phyloP scores from a whole-genome alignment of 1,140 invertebrate species.

The Drosophila eugracilis region DNA sequence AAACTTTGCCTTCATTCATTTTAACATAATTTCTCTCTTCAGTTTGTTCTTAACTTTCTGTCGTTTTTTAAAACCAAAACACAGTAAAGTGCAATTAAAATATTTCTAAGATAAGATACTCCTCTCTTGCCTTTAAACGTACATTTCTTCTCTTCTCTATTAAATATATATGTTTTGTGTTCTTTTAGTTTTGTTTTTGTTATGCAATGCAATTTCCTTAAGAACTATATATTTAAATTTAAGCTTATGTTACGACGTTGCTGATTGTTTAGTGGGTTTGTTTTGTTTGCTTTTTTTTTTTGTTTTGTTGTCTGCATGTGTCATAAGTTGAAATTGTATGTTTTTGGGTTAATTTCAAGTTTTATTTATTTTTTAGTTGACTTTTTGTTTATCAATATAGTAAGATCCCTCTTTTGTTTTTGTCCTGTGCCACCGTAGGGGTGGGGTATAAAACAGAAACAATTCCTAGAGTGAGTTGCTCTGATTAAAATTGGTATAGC shows the following conservation, averaged over 20 bases:
- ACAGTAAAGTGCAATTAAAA: constrained; percentile 77
- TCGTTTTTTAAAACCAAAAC: constrained; percentile 81
- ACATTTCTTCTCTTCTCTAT: constrained; percentile 25
- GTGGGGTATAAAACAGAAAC: constrained; percentile 5
- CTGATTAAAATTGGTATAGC: constrained; percentile 61
- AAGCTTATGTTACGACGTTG: constrained; percentile 79
- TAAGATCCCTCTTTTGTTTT: constrained; percentile 18
- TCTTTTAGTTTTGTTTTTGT: constrained; percentile 25
- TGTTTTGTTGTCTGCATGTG: constrained; percentile 42
- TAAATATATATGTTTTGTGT: constrained; percentile 28
- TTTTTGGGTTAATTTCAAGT: constrained; percentile 35
- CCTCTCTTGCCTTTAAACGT: constrained; percentile 7
- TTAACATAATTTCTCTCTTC: constrained; percentile 45
- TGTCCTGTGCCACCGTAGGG: not conserved
- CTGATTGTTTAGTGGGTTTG: constrained; percentile 79
- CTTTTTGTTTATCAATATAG: constrained; percentile 34
- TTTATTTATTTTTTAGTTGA: constrained; percentile 44
- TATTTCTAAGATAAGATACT: constrained; percentile 53
- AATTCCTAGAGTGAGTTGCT: constrained; percentile 15
- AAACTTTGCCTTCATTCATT: constrained; percentile 72
- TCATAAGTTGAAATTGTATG: constrained; percentile 56
- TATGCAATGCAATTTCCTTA: constrained; percentile 70
- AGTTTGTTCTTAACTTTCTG: constrained; percentile 51
- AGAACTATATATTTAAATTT: constrained; percentile 71
- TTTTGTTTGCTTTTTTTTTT: constrained; percentile 35